phyloP scores from a whole-genome alignment of 2,888 invertebrate species.

The Tricholauxania praeusta region DNA sequence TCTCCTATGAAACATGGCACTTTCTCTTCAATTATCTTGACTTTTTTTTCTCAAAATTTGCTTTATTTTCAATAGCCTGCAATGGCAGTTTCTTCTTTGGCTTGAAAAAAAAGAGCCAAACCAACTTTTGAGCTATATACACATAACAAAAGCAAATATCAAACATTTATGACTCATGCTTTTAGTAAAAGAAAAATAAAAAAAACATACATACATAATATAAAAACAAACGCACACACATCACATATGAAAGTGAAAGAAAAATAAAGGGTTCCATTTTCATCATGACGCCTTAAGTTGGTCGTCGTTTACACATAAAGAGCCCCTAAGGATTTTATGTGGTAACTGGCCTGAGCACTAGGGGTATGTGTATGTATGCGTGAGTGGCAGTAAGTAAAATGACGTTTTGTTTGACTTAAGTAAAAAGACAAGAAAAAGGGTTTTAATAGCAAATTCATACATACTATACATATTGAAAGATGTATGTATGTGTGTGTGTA shows the following conservation, averaged over 20 bases:
- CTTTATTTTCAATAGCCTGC: too few species aligned
- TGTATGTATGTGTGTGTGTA: neutral
- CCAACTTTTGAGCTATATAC: too few species aligned
- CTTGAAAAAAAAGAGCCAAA: too few species aligned
- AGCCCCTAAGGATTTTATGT: slow-evolving; percentile 40
- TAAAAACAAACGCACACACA: neutral
- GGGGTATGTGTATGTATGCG: neutral
- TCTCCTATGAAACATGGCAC: too few species aligned
- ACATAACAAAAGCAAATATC: too few species aligned
- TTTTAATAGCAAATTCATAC: neutral
- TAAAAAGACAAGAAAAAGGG: neutral
- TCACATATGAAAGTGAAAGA: neutral
- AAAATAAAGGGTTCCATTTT: slow-evolving; percentile 45
- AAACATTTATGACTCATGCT: neutral
- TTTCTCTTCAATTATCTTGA: too few species aligned
- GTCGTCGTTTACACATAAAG: slow-evolving; percentile 44
- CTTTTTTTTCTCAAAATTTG: too few species aligned
- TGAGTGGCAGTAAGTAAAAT: neutral
- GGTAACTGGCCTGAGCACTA: neutral
- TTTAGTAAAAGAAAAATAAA: neutral
- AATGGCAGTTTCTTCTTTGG: too few species aligned
- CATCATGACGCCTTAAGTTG: slow-evolving; percentile 47
- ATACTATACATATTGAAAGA: neutral
- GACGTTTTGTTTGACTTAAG: neutral
- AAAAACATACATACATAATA: neutral